A percentile compares a stretch with the other conserved stretches of the same genome.
phyloP scores from a whole-genome alignment of 2,113 vertebrate species.

The Cathartes aura region DNA sequence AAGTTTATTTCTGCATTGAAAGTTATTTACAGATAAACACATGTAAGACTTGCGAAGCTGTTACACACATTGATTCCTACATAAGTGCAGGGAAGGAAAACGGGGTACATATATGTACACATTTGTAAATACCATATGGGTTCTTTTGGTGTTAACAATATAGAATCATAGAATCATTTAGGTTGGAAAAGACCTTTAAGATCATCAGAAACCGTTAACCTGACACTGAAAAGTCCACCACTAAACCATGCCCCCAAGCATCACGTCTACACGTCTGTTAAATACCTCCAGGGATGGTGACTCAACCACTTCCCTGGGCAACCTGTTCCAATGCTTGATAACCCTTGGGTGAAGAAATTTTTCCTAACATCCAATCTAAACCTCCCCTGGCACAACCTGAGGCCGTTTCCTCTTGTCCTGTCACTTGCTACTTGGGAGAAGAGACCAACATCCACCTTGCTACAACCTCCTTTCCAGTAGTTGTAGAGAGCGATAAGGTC shows the following conservation, averaged over 20 bases:
- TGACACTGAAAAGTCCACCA: no score
- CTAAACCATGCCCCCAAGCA: not conserved
- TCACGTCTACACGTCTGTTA: not conserved
- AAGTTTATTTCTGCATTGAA: not conserved
- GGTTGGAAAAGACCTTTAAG: not conserved
- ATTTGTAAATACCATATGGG: not conserved
- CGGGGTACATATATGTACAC: rapidly evolving
- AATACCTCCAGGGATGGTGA: not conserved
- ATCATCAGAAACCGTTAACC: not conserved
- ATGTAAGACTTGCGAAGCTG: not conserved
- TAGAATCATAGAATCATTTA: not conserved
- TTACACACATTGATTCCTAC: not conserved
- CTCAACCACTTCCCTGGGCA: not conserved
- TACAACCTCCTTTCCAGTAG: not conserved
- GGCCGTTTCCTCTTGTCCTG: not conserved
- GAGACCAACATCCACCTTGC: rapidly evolving
- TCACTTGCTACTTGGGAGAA: rapidly evolving
- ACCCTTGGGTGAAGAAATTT: not conserved
- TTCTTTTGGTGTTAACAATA: not conserved
- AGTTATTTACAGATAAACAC: not conserved
- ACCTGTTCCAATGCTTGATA: not conserved
- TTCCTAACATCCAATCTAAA: no score
- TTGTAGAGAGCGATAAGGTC: rapidly evolving
- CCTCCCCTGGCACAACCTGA: not conserved
- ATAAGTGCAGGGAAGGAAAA: not conserved